Evolutionary conservation across 1,140 invertebrate species (phyloP).

Genomic region (Macrotrachela quadricornifera): DNA sequence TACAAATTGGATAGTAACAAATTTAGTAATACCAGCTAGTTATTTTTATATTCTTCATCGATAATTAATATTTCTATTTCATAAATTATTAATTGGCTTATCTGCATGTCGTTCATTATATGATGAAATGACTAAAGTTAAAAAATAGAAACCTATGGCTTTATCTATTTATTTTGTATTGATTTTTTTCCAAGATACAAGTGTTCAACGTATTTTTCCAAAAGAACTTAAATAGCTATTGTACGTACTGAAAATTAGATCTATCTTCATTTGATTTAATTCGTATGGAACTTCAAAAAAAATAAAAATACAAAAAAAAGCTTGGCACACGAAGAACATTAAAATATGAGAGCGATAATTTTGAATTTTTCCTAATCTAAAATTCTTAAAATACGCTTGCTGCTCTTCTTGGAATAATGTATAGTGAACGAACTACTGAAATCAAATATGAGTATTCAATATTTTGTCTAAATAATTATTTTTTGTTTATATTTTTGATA

Average conservation of each 20-base stretch:
- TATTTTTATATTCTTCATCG: conserved; percentile 82
- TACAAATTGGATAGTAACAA: conserved; percentile 66
- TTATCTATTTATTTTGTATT: no score
- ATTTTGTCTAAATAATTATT: background rate
- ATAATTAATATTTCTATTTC: conserved; percentile 78
- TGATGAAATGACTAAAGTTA: no score
- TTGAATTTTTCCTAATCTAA: no score
- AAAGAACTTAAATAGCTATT: conserved; percentile 64
- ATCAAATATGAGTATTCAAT: no score
- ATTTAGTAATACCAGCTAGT: conserved; percentile 85
- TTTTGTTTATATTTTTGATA: background rate
- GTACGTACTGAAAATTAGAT: conserved; percentile 50
- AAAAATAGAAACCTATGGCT: no score
- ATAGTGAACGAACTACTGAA: no score
- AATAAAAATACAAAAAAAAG: conserved; percentile 70
- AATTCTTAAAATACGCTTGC: no score
- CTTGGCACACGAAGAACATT: conserved; percentile 95
- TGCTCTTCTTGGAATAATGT: no score
- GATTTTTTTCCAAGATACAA: background rate
- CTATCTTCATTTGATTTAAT: conserved; percentile 94
- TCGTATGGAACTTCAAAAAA: conserved; percentile 61
- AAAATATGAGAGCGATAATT: conserved; percentile 59
- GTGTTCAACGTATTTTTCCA: conserved; percentile 1
- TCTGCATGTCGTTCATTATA: conserved; percentile 80
- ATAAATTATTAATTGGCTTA: conserved; percentile 83